These are phyloP conservation scores for Platycercus adscitus DNA, from an alignment of 2,113 vertebrate species.

Conservation along the genomic window DNA sequence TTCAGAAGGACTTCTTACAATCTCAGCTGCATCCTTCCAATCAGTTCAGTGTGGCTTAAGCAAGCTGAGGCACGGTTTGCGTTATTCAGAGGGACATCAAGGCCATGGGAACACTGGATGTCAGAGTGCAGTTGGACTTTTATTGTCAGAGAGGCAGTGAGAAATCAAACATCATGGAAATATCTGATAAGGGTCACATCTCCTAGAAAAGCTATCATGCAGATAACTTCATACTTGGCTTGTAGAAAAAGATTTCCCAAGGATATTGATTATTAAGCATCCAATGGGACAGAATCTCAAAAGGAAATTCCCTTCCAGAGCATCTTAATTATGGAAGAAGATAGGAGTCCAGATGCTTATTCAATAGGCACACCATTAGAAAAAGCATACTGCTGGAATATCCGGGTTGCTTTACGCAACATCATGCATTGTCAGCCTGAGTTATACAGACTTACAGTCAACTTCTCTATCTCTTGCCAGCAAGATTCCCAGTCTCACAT, in stretches of 20 bases:
- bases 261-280: neutral
- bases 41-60: neutral
- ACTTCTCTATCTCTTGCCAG: neutral
- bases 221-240: neutral
- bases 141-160: neutral
- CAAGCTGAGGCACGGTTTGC: neutral
- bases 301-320: neutral
- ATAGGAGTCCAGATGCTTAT: neutral
- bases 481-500: neutral
- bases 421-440: neutral
- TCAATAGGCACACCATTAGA: neutral
- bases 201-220: neutral
- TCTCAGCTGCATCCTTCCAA: neutral
- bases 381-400: neutral
- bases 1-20: neutral
- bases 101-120: neutral
- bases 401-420: neutral
- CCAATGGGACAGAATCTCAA: neutral
- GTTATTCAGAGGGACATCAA: neutral
- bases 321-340: neutral
- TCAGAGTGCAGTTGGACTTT: neutral
- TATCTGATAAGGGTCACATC: neutral
- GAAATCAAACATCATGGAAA: neutral
- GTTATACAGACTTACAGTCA: neutral
- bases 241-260: neutral